Conservation (phyloP, 2,888 invertebrate species). For the Erannis defoliaria region DNA sequence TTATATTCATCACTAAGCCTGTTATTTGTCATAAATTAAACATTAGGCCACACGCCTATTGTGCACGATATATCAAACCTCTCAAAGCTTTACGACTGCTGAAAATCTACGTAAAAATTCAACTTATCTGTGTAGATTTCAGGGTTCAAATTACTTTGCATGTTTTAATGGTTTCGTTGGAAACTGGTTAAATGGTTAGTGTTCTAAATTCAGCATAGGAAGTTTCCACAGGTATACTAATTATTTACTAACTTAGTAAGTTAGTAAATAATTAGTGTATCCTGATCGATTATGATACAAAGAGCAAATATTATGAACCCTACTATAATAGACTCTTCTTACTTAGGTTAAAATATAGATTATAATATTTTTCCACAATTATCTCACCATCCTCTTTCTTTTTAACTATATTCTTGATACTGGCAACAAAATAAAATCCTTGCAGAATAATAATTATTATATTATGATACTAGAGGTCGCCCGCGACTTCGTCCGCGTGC, state of each 20-base stretch:
- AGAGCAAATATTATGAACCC: background rate
- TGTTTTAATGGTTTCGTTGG: constrained; percentile 3
- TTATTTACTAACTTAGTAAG: constrained; percentile 36
- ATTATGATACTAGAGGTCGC: too few relatives aligned
- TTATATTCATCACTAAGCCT: too few relatives aligned
- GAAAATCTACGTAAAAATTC: background rate
- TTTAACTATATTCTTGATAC: background rate
- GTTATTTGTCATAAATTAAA: too few relatives aligned
- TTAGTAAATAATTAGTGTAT: too few relatives aligned
- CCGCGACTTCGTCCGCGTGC: too few relatives aligned
- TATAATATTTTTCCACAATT: background rate
- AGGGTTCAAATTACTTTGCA: constrained; percentile 13
- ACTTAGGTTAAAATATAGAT: background rate
- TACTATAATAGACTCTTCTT: background rate
- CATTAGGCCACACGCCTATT: too few relatives aligned
- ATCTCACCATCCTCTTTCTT: too few relatives aligned
- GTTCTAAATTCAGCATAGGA: constrained; percentile 30
- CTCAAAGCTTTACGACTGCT: background rate
- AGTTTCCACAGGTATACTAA: constrained; percentile 35
- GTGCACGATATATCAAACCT: constrained; percentile 44
- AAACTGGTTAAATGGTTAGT: background rate
- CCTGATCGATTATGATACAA: constrained; percentile 27
- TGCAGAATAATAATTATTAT: too few relatives aligned
- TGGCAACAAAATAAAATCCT: background rate
- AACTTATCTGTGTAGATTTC: background rate